Conservation (phyloP, 1,140 invertebrate genomes). For the Brachionus rubens region DNA sequence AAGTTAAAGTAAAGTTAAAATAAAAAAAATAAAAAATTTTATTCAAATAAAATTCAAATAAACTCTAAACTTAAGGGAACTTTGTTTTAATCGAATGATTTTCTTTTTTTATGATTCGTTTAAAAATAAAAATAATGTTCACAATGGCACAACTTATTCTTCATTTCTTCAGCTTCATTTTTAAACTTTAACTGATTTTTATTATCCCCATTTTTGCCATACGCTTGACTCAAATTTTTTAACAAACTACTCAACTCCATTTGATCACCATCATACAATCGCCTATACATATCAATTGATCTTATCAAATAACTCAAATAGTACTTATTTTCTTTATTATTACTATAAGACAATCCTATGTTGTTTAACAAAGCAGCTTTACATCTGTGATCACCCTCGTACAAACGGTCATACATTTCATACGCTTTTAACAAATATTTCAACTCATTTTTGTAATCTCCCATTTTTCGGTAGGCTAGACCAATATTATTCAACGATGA, state of each 20-base stretch:
- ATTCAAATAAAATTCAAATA: too few relatives aligned
- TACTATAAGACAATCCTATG: neutral
- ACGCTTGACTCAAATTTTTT: constrained; percentile 4
- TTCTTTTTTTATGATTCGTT: neutral
- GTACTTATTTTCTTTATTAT: constrained; percentile 20
- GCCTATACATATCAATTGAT: constrained; percentile 20
- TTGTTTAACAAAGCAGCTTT: neutral
- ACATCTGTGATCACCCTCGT: neutral
- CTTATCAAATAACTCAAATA: constrained; percentile 16
- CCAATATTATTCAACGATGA: constrained; percentile 30
- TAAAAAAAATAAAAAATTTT: too few relatives aligned
- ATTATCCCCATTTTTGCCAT: constrained; percentile 5
- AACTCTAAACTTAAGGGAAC: too few relatives aligned
- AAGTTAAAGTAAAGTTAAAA: too few relatives aligned
- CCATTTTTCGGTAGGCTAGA: neutral
- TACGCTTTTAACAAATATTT: constrained; percentile 4
- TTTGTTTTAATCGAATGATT: neutral
- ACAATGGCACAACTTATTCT: constrained; percentile 3
- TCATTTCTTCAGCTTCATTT: neutral
- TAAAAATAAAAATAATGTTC: constrained; percentile 28
- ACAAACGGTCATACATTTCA: constrained; percentile 7
- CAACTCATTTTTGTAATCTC: constrained; percentile 21
- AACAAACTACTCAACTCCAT: neutral
- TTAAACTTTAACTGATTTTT: constrained; percentile 11
- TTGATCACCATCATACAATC: constrained; percentile 28